Evolutionary conservation across 2,113 vertebrate species (phyloP).

Genomic region (Antennarius striatus): DNA sequence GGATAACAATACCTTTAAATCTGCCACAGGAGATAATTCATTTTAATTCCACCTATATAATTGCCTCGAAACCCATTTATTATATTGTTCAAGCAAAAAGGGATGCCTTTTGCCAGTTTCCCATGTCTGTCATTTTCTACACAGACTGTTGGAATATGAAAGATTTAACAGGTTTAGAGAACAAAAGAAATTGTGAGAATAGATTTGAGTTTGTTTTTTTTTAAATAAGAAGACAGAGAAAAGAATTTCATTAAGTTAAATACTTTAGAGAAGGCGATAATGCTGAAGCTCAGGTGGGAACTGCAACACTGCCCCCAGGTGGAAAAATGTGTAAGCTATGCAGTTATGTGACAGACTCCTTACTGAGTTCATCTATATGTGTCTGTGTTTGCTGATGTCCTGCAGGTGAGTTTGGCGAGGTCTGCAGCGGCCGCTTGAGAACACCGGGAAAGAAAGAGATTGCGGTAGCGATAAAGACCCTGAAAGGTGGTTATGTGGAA

Average conservation of each 20-base stretch:
- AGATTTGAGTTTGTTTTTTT: slow-evolving; percentile 20
- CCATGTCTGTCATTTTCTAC: slow-evolving; percentile 38
- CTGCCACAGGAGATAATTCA: slow-evolving; percentile 39
- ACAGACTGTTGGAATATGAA: slow-evolving; percentile 38
- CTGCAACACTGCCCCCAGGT: slow-evolving; percentile 74
- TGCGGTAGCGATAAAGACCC: slow-evolving; percentile 94
- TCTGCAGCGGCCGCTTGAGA: slow-evolving; percentile 92
- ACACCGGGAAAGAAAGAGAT: slow-evolving; percentile 94
- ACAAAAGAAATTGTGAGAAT: slow-evolving; percentile 50
- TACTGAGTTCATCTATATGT: neutral
- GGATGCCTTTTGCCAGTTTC: slow-evolving; percentile 13
- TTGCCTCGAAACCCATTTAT: slow-evolving; percentile 10
- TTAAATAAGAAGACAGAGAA: slow-evolving; percentile 8
- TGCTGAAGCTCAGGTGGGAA: slow-evolving; percentile 32
- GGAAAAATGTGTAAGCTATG: slow-evolving; percentile 21
- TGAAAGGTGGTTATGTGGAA: slow-evolving; percentile 92
- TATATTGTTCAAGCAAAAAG: slow-evolving; percentile 13
- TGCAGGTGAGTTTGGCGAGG: slow-evolving; percentile 94
- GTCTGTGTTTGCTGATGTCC: slow-evolving; percentile 12
- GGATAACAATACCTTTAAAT: slow-evolving; percentile 43
- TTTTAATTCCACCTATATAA: slow-evolving; percentile 35
- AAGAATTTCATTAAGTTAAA: slow-evolving; percentile 43
- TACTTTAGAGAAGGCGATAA: slow-evolving; percentile 38
- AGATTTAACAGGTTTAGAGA: slow-evolving; percentile 46
- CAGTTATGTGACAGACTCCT: neutral